These are phyloP conservation scores for Hydrozoanthus gracilis DNA, from an alignment of 92 coral and sea anemone genomes.

Conservation along the genomic window DNA sequence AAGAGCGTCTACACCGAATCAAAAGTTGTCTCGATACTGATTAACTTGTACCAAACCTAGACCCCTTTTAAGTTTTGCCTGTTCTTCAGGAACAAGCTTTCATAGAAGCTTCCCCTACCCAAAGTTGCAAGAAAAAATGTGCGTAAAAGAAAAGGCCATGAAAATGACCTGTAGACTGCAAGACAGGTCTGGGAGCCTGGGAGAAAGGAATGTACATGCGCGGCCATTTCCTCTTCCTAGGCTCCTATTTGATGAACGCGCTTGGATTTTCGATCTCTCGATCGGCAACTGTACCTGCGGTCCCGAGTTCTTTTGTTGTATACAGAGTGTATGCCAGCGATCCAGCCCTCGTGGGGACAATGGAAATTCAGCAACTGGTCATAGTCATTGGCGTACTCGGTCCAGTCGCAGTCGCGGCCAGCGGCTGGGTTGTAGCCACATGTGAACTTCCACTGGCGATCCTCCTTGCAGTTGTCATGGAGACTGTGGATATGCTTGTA, in stretches of 20 bases:
- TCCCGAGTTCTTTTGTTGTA: background rate
- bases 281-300: slow-evolving; percentile 13
- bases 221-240: too few relatives aligned
- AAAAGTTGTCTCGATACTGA: too few relatives aligned
- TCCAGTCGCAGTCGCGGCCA: slow-evolving; percentile 44
- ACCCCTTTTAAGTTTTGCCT: too few relatives aligned
- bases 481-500: slow-evolving; percentile 33
- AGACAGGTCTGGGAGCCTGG: too few relatives aligned
- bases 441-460: slow-evolving; percentile 35
- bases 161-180: too few relatives aligned
- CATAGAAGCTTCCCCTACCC: too few relatives aligned
- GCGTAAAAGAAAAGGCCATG: too few relatives aligned
- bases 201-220: background rate
- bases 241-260: too few relatives aligned
- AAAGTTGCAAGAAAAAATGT: too few relatives aligned
- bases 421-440: slow-evolving; percentile 43
- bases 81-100: too few relatives aligned
- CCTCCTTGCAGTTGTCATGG: slow-evolving; percentile 52
- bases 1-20: too few relatives aligned
- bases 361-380: slow-evolving; percentile 52
- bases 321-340: slow-evolving; percentile 32
- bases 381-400: slow-evolving; percentile 5
- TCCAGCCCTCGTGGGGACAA: slow-evolving; percentile 48
- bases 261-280: background rate
- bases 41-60: too few relatives aligned